Evolutionary conservation across 2,797 vertebrate genomes (phyloP), one percentile per base, ranked within the genome.

Genomic region (Syngnathus rostellatus): DNA sequence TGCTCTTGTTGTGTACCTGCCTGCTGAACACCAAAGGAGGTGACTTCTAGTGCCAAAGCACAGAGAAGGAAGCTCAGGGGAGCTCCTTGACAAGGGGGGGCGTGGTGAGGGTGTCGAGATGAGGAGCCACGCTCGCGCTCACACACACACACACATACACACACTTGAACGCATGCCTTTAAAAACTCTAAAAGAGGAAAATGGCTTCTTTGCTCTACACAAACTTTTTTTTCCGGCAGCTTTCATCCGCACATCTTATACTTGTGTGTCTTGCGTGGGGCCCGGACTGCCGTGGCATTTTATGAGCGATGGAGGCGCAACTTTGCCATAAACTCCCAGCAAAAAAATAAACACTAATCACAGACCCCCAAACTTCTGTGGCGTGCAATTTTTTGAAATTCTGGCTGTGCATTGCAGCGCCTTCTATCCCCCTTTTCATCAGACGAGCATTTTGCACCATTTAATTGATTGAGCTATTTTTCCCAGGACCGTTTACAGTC

Each of bases 1-100:
- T 81, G 84, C 90, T 90, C 89, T 88, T 87, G 87, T 89, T 91
- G 89, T 91, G 90, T 90, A 92, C 91, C 90, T 92, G 91, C 87
- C 86, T 90, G 86, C 81, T 66, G 83, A 82, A 86, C 87, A 89
- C 89, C 89, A 91, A 90, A 92, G 89, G 89, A 90, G 90, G 89
- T 89, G 89, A 91, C 90, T 91, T 89, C 88, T 87, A 88, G 88
- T 88, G 89, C 85, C 86, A 88, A 88, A 87, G 86, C 85, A 84
- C 81, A 82, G 85, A 86, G 85, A 89, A 75, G 71, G 84, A 85
- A 82, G 79, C 91, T 91, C 90, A 86, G 84, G 91, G 90, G 90
- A 92, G 88, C 80, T 73, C 72, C 81, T 77, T 88, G 88, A 89
- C 83, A 77, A 79, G 76, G 76, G 68, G 82, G 80, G 68, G 76